These are phyloP conservation scores for Zaprionus gabonicus DNA, from an alignment of 1,140 invertebrate genomes.

Conservation along the genomic window DNA sequence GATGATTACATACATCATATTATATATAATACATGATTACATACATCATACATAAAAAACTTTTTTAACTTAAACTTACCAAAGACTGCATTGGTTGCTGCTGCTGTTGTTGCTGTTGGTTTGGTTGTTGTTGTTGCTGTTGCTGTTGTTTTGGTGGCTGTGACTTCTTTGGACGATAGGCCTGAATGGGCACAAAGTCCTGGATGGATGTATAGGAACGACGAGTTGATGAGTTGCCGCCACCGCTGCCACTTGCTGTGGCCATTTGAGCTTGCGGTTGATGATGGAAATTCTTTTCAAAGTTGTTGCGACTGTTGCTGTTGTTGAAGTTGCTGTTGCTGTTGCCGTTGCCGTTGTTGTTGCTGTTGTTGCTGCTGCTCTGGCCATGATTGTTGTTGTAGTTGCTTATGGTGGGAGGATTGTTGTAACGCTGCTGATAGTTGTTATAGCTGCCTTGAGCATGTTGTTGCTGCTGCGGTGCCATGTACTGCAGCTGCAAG, in stretches of 20 bases:
- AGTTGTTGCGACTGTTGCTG: conserved; percentile 1
- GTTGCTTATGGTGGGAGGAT: background rate
- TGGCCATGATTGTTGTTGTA: conserved; percentile 1
- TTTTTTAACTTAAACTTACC: background rate
- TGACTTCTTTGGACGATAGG: conserved; percentile 57
- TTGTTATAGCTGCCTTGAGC: background rate
- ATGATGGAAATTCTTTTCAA: conserved; percentile 9
- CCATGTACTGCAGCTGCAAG: background rate
- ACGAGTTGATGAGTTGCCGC: conserved; percentile 10
- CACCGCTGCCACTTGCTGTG: background rate
- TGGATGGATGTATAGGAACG: conserved; percentile 49
- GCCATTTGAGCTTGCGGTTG: background rate
- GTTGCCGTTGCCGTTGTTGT: conserved; percentile 4
- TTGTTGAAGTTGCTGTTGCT: background rate
- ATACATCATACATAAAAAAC: too few species aligned
- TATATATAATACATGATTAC: too few species aligned
- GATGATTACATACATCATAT: background rate
- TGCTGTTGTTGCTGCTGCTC: conserved; percentile 4
- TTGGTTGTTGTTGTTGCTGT: background rate
- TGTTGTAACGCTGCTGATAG: background rate
- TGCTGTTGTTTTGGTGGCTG: background rate
- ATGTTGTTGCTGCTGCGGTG: background rate
- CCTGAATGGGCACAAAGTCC: conserved; percentile 70
- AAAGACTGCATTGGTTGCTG: background rate
- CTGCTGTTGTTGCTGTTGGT: background rate